Evolutionary conservation across 2,797 vertebrate species (phyloP).

Genomic region (Lithobates sylvaticus): DNA sequence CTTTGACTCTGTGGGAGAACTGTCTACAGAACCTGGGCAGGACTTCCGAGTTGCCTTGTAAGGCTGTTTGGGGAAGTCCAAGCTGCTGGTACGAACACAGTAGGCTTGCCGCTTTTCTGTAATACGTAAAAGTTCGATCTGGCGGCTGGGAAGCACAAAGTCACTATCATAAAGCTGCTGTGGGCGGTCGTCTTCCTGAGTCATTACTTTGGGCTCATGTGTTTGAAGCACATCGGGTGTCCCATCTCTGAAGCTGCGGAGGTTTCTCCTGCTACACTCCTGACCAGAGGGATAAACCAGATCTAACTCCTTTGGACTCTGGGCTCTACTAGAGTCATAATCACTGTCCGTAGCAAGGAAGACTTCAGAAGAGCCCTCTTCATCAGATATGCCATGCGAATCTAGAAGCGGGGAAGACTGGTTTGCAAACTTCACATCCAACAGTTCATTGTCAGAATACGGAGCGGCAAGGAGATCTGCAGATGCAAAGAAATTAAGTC

Average conservation of each 20-base stretch:
- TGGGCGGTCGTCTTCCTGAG: constrained; percentile 64
- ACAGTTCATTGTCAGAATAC: constrained; percentile 53
- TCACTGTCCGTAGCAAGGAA: constrained; percentile 91
- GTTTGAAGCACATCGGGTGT: constrained; percentile 84
- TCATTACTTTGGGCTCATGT: constrained; percentile 72
- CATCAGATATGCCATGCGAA: constrained; percentile 78
- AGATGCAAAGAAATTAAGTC: constrained; percentile 1
- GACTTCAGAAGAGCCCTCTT: constrained; percentile 90
- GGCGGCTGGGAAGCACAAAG: constrained; percentile 90
- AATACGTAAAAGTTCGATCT: constrained; percentile 90
- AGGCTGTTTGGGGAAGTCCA: constrained; percentile 83
- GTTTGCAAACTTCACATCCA: constrained; percentile 57
- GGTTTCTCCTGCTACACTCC: constrained; percentile 64
- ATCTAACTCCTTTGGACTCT: constrained; percentile 89
- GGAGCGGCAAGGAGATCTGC: constrained; percentile 46
- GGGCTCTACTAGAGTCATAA: constrained; percentile 88
- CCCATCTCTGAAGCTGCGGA: constrained; percentile 73
- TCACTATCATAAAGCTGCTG: constrained; percentile 86
- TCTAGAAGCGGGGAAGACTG: constrained; percentile 61
- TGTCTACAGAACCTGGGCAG: constrained; percentile 71
- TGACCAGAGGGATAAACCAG: constrained; percentile 80
- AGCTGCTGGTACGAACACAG: constrained; percentile 89
- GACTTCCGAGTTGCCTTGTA: constrained; percentile 72
- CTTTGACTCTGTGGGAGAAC: constrained; percentile 68
- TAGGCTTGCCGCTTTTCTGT: constrained; percentile 91